phyloP scores from a whole-genome alignment of 2,888 invertebrate species.

The Oscheius sp. region DNA sequence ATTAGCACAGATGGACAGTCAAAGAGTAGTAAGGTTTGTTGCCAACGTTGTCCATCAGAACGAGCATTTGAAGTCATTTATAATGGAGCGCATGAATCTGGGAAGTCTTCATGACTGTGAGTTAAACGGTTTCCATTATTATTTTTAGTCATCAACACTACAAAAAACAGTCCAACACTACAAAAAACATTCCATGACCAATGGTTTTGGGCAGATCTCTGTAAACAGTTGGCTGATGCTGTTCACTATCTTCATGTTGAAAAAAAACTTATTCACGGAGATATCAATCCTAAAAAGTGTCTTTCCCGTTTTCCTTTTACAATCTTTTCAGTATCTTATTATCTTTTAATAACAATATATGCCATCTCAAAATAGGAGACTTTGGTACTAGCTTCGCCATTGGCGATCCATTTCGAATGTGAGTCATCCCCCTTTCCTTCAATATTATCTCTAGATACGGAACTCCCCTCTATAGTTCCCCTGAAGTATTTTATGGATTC shows the following conservation, averaged over 20 bases:
- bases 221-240: neutral
- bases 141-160: neutral
- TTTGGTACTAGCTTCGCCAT: neutral
- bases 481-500: neutral
- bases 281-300: constrained; percentile 1
- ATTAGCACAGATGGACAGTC: neutral
- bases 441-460: neutral
- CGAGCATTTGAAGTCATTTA: neutral
- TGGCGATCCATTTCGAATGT: neutral
- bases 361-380: neutral
- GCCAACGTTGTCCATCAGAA: neutral
- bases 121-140: neutral
- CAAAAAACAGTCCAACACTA: neutral
- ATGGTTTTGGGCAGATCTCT: neutral
- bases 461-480: neutral
- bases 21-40: neutral
- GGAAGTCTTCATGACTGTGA: neutral
- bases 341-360: no score
- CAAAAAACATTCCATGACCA: no score
- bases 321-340: neutral
- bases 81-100: neutral
- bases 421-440: neutral
- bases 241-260: neutral
- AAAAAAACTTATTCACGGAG: neutral
- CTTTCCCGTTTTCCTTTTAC: neutral